Evolutionary conservation across 1,140 invertebrate species (phyloP).

Genomic region (Pseudomyrmex sp.): DNA sequence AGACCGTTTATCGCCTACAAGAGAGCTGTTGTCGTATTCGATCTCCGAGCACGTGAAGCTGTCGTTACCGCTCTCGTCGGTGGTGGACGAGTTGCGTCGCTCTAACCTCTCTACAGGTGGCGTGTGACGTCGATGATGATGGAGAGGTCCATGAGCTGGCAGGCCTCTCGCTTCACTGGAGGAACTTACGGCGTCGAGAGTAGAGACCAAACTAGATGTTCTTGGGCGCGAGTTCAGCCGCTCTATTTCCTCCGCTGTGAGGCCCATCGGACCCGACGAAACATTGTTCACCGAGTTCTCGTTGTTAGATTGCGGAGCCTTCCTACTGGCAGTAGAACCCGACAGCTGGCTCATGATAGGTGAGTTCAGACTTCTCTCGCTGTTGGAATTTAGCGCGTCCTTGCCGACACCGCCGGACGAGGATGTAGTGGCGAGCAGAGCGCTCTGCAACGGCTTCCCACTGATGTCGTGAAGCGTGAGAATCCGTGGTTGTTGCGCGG

Average conservation of each 20-base stretch:
- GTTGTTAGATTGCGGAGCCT: constrained; percentile 85
- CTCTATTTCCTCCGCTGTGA: constrained; percentile 97
- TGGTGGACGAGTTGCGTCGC: constrained; percentile 92
- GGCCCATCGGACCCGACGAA: constrained; percentile 89
- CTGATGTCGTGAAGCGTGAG: constrained; percentile 97
- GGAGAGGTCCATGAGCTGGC: constrained; percentile 86
- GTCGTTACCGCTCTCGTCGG: constrained; percentile 98
- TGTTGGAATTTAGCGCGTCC: constrained; percentile 93
- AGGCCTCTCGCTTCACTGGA: constrained; percentile 93
- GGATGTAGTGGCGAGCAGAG: constrained; percentile 94
- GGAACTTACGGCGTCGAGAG: constrained; percentile 96
- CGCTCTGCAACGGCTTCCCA: constrained; percentile 95
- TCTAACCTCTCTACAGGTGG: constrained; percentile 88
- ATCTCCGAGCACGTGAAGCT: constrained; percentile 99
- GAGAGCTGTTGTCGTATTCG: constrained; percentile 96
- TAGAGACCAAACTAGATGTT: constrained; percentile 95
- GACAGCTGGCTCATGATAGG: constrained; percentile 96
- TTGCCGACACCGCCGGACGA: constrained; percentile 94
- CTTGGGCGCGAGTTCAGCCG: constrained; percentile 94
- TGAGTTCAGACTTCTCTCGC: constrained; percentile 95
- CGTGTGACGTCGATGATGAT: constrained; percentile 88
- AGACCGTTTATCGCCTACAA: constrained; percentile 91
- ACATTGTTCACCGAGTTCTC: constrained; percentile 86
- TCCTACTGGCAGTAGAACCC: constrained; percentile 90
- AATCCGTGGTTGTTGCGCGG: constrained; percentile 95